These are phyloP conservation scores for Cassiopea xamachana DNA, from an alignment of 30 jellyfish, hydroid and myxozoan genomes.

Conservation along the genomic window DNA sequence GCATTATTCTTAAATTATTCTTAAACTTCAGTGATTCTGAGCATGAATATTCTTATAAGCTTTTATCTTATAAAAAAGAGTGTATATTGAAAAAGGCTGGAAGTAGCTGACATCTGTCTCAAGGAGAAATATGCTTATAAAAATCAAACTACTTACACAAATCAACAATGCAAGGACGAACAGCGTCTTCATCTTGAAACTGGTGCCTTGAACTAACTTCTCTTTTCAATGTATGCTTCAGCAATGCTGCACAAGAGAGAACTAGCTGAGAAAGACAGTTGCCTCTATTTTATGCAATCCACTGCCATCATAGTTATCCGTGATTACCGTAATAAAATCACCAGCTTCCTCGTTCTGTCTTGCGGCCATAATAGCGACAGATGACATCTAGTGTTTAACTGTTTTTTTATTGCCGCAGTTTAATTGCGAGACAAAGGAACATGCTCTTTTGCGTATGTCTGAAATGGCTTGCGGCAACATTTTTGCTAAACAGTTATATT, in stretches of 20 bases:
- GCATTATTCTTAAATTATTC: too few relatives aligned
- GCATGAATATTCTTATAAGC: too few relatives aligned
- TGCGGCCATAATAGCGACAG: background rate
- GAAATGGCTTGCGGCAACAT: background rate
- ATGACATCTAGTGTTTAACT: background rate
- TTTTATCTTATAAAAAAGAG: too few relatives aligned
- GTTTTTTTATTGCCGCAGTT: background rate
- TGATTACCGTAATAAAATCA: background rate
- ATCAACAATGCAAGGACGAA: conserved; percentile 6
- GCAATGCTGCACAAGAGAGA: background rate
- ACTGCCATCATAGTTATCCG: background rate
- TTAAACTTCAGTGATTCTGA: too few relatives aligned
- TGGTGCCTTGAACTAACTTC: conserved; percentile 28
- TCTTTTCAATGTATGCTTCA: background rate
- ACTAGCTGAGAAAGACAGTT: background rate
- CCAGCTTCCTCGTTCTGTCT: conserved; percentile 16
- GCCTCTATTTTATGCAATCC: background rate
- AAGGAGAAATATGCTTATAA: too few relatives aligned
- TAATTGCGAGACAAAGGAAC: background rate
- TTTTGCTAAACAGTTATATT: too few relatives aligned
- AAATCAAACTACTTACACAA: background rate
- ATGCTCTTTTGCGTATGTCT: background rate
- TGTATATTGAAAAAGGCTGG: too few relatives aligned
- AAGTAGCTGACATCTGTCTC: too few relatives aligned
- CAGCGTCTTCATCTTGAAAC: conserved; percentile 17